phyloP scores from a whole-genome alignment of 1,140 invertebrate genomes.

The Drosophila sechellia region DNA sequence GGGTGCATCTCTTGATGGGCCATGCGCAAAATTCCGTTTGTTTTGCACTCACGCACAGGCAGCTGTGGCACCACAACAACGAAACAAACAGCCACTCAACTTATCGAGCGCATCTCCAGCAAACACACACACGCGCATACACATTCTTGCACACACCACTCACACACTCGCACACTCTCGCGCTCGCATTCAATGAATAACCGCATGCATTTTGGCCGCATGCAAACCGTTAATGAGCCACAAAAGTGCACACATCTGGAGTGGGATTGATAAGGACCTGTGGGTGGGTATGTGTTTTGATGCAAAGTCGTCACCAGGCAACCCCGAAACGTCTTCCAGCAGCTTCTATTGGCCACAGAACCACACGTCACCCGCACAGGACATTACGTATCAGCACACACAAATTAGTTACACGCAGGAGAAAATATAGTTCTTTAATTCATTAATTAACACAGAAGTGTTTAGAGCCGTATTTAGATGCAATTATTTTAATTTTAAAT shows the following conservation, averaged over 20 bases:
- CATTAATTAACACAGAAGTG: neutral
- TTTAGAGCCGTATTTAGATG: neutral
- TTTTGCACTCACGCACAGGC: slow-evolving; percentile 65
- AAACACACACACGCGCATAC: slow-evolving; percentile 11
- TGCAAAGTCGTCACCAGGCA: slow-evolving; percentile 31
- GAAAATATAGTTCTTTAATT: neutral
- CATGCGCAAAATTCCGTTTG: slow-evolving; percentile 64
- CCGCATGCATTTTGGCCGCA: slow-evolving; percentile 69
- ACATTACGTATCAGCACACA: slow-evolving; percentile 30
- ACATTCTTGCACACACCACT: slow-evolving; percentile 4
- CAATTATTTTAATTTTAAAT: too few relatives aligned
- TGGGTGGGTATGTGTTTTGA: neutral
- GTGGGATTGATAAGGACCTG: slow-evolving; percentile 41
- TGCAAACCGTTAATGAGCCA: slow-evolving; percentile 78
- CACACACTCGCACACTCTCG: slow-evolving; percentile 4
- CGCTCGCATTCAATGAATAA: slow-evolving; percentile 57
- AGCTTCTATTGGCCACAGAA: slow-evolving; percentile 15
- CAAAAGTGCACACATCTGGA: slow-evolving; percentile 69
- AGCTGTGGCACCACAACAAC: slow-evolving; percentile 37
- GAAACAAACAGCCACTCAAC: slow-evolving; percentile 56
- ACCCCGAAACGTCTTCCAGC: slow-evolving; percentile 44
- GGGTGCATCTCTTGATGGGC: slow-evolving; percentile 49
- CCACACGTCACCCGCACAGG: slow-evolving; percentile 14
- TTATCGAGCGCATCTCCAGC: slow-evolving; percentile 58
- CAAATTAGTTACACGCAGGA: slow-evolving; percentile 9